Conservation (phyloP, 2,888 invertebrate genomes). For the Sepioteuthis lessoniana region DNA sequence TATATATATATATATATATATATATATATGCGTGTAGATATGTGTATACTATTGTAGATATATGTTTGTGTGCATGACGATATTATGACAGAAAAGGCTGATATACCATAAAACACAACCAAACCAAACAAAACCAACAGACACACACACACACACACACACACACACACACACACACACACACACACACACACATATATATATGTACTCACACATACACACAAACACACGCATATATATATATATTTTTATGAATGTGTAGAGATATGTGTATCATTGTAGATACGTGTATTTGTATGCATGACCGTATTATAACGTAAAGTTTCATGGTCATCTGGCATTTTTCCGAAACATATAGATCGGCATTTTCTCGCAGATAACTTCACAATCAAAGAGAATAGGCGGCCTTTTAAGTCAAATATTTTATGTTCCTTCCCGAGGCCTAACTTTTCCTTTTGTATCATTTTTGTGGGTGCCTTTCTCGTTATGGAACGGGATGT, state of each 20-base stretch:
- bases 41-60: neutral
- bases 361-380: neutral
- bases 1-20: no score
- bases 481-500: rapidly evolving
- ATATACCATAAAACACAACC: no score
- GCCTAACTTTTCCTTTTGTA: neutral
- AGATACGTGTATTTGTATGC: neutral
- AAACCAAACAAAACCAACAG: no score
- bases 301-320: neutral
- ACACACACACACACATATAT: no score
- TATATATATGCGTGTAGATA: neutral
- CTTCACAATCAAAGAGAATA: neutral
- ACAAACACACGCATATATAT: neutral
- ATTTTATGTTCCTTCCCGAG: neutral
- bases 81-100: no score
- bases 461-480: neutral
- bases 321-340: neutral
- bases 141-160: no score
- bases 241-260: neutral
- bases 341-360: neutral
- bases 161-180: no score
- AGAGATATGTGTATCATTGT: neutral
- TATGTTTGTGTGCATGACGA: no score
- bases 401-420: neutral
- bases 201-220: no score